Evolutionary conservation across 2,888 invertebrate genomes (phyloP).

Genomic region (Hyposoter didymator): DNA sequence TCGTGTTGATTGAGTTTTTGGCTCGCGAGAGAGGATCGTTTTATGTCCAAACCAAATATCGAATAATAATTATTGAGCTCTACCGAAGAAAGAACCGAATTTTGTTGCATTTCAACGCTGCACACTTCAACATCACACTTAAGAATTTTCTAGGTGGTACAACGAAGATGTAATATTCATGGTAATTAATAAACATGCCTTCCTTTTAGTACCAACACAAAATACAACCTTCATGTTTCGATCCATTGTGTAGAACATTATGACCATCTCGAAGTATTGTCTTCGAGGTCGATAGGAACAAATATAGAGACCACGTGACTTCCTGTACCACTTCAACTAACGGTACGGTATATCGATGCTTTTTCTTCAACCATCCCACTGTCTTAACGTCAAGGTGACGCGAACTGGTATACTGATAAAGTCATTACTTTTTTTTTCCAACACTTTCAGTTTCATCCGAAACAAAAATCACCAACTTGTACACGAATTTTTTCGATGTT

Average conservation of each 20-base stretch:
- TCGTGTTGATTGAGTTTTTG: too few relatives aligned
- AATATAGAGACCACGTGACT: slow-evolving; percentile 66
- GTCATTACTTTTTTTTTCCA: background rate
- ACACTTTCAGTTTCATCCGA: background rate
- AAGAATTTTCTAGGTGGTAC: background rate
- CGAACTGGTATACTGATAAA: background rate
- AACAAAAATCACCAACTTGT: background rate
- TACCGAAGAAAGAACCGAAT: too few relatives aligned
- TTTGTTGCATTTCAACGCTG: too few relatives aligned
- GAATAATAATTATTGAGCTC: too few relatives aligned
- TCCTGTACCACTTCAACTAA: slow-evolving; percentile 73
- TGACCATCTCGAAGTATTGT: slow-evolving; percentile 36
- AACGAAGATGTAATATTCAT: background rate
- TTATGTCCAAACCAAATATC: too few relatives aligned
- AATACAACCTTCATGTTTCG: slow-evolving; percentile 18
- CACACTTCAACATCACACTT: too few relatives aligned
- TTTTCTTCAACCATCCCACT: slow-evolving; percentile 55
- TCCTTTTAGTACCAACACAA: background rate
- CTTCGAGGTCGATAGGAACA: slow-evolving; percentile 51
- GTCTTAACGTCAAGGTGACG: slow-evolving; percentile 11
- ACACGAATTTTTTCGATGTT: background rate
- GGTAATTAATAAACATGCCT: background rate
- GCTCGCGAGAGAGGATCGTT: too few relatives aligned
- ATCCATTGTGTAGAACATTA: slow-evolving; percentile 27
- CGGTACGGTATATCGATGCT: slow-evolving; percentile 73